phyloP scores from a whole-genome alignment of 2,797 vertebrate genomes.

The Acanthiza pusilla region DNA sequence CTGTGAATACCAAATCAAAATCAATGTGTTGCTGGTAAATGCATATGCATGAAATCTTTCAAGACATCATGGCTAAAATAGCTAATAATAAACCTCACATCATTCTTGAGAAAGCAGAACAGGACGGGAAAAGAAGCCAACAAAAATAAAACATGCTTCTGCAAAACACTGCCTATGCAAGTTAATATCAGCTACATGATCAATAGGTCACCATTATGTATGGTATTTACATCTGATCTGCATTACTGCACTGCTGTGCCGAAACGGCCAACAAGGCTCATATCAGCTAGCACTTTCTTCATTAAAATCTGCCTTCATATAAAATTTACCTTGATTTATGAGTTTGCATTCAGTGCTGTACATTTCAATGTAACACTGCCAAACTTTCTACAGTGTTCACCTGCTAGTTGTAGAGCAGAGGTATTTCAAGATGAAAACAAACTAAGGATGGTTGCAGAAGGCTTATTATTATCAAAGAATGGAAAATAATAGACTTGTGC shows the following conservation, averaged over 20 bases:
- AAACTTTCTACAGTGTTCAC: slow-evolving; percentile 27
- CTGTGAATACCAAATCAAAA: slow-evolving; percentile 55
- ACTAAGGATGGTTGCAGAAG: slow-evolving; percentile 13
- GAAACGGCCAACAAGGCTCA: not conserved
- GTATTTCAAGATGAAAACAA: slow-evolving; percentile 43
- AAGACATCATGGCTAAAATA: slow-evolving; percentile 33
- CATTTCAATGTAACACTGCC: not conserved
- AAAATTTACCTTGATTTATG: slow-evolving; percentile 41
- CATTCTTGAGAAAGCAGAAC: slow-evolving; percentile 14
- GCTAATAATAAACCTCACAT: slow-evolving; percentile 27
- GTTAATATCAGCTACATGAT: slow-evolving; percentile 1
- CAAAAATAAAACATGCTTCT: slow-evolving; percentile 16
- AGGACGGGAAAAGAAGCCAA: slow-evolving; percentile 10
- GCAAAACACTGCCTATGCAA: slow-evolving; percentile 7
- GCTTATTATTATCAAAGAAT: slow-evolving; percentile 15
- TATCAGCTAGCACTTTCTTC: slow-evolving; percentile 17
- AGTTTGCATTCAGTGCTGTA: not conserved
- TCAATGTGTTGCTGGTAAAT: slow-evolving; percentile 27
- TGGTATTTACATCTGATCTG: slow-evolving; percentile 45
- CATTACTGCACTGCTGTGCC: slow-evolving; percentile 24
- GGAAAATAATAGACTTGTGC: slow-evolving; percentile 30
- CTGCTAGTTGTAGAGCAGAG: slow-evolving; percentile 4
- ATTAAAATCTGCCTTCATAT: slow-evolving; percentile 38
- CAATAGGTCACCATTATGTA: slow-evolving; percentile 16
- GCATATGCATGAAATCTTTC: slow-evolving; percentile 45